phyloP scores from a whole-genome alignment of 2,888 invertebrate species.

The Melikaiella ostensackeni region DNA sequence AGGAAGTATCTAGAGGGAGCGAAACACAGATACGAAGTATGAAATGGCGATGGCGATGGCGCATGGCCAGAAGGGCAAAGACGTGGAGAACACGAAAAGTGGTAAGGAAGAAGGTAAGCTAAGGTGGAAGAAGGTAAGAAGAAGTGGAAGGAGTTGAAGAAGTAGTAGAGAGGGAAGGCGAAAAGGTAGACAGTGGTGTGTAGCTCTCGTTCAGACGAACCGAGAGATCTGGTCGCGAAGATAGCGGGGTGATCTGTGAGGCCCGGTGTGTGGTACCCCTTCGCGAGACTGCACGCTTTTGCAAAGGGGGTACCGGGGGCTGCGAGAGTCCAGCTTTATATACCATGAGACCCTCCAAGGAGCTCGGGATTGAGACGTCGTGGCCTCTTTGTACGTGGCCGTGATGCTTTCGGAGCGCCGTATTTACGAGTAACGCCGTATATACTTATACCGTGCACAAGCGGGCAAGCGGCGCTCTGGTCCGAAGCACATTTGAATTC shows the following conservation, averaged over 20 bases:
- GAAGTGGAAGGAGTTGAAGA: conserved; percentile 48
- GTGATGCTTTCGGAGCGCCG: conserved; percentile 73
- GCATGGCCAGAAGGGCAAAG: conserved; percentile 44
- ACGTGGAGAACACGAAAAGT: conserved; percentile 45
- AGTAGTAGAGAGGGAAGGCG: conserved; percentile 49
- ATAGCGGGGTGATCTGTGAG: conserved; percentile 77
- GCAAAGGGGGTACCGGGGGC: conserved; percentile 55
- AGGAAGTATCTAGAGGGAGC: conserved; percentile 47
- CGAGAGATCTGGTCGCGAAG: conserved; percentile 71
- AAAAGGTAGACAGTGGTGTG: conserved; percentile 58
- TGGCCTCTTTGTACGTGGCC: conserved; percentile 75
- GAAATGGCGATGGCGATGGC: conserved; percentile 44
- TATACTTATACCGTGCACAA: conserved; percentile 68
- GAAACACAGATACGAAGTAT: conserved; percentile 45
- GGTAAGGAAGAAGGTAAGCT: conserved; percentile 44
- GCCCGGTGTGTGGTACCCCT: conserved; percentile 76
- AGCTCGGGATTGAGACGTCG: conserved; percentile 76
- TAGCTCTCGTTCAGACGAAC: conserved; percentile 61
- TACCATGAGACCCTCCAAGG: conserved; percentile 72
- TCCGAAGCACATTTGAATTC: conserved; percentile 69
- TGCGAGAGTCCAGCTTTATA: conserved; percentile 59
- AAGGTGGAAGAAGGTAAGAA: conserved; percentile 48
- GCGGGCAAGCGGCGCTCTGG: conserved; percentile 57
- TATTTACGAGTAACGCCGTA: conserved; percentile 77
- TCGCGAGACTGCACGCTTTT: conserved; percentile 57